Evolutionary conservation across 2,113 vertebrate genomes (phyloP).

Genomic region (Tetraodon nigroviridis): DNA sequence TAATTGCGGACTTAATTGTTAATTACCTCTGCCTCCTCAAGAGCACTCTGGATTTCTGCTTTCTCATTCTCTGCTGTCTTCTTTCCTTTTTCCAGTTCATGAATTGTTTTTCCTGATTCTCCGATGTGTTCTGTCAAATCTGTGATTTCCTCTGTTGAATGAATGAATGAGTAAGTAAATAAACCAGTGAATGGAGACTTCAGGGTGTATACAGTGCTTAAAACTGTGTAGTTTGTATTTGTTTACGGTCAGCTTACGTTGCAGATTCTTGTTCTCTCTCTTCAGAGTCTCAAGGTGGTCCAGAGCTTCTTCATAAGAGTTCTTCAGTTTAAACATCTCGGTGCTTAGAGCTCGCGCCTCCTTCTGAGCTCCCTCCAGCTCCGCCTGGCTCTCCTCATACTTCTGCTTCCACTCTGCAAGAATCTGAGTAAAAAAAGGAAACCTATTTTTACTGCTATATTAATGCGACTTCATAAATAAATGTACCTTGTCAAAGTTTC

Average conservation of each 20-base stretch:
- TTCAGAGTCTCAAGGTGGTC: conserved; percentile 65
- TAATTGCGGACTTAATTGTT: not conserved
- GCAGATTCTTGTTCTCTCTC: conserved; percentile 83
- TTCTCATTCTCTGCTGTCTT: conserved; percentile 82
- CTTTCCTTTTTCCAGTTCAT: conserved; percentile 87
- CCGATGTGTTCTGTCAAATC: conserved; percentile 68
- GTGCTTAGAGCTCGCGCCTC: conserved; percentile 75
- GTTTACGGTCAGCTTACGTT: conserved; percentile 56
- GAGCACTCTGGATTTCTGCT: conserved; percentile 79
- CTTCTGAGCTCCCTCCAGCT: conserved; percentile 75
- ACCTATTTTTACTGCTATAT: not conserved
- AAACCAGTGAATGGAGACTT: no score
- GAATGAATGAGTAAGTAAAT: not conserved
- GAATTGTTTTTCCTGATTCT: conserved; percentile 81
- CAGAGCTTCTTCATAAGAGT: conserved; percentile 58
- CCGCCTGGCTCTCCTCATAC: conserved; percentile 76
- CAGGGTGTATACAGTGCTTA: no score
- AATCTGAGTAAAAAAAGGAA: conserved; percentile 55
- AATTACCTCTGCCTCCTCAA: conserved; percentile 80
- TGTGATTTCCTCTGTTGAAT: conserved; percentile 74
- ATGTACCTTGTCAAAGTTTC: conserved; percentile 78
- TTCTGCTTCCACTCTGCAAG: conserved; percentile 84
- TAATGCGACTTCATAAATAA: not conserved
- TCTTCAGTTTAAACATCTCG: conserved; percentile 60
- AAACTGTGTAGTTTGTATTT: not conserved